Evolutionary conservation across 2,888 invertebrate species (phyloP), one percentile per base, ranked within the genome.

Genomic region (Leptinotarsa rubiginosa): DNA sequence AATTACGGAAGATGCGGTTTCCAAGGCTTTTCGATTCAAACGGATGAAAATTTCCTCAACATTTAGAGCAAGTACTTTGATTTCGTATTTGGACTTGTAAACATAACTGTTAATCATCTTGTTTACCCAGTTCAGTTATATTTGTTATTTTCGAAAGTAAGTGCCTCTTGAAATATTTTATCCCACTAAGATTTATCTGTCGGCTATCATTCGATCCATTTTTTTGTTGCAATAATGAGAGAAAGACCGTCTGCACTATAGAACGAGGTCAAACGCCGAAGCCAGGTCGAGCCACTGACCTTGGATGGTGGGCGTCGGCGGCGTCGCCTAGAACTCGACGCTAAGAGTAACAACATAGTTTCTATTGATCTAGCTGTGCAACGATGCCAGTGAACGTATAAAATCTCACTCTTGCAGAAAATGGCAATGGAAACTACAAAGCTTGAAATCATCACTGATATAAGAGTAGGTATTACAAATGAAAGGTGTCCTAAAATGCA

Each of bases 181-280:
- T 16, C 64, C 41, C 7, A 16, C 18, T 18, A 49, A 49, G n/a
- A 66, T 49, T 47, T 22, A 47, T 54, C 10, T 41, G 10, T 41
- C 41, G 10, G 41, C 41, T 52, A 18, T 18, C 12, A 52, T 18
- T 52, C 18, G 52, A 52, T 52, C 18, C 66, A 31, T 50, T 67
- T 69, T 69, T 72, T 75, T 69, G 59, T 67, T 31, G 68, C 47
- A 64, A 47, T 59, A 20, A 31, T 65, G 65, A n/a, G 52, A 66
- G 70, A 74, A 72, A 68, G 69, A 75, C 80, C 83, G 83, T 84
- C 84, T 84, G 81, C 81, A 81, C 74, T 79, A 78, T 78, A 80
- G 83, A 85, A 85, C 83, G 83, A 84, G 86, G 86, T 85, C 86
- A 86, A 85, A 84, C 84, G 81, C 85, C 85, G 84, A 80, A 84